Percentiles rank a stretch among this genome's conserved stretches.
Evolutionary conservation across 2,113 vertebrate species (phyloP).

Genomic region (Bujurquina vittata): DNA sequence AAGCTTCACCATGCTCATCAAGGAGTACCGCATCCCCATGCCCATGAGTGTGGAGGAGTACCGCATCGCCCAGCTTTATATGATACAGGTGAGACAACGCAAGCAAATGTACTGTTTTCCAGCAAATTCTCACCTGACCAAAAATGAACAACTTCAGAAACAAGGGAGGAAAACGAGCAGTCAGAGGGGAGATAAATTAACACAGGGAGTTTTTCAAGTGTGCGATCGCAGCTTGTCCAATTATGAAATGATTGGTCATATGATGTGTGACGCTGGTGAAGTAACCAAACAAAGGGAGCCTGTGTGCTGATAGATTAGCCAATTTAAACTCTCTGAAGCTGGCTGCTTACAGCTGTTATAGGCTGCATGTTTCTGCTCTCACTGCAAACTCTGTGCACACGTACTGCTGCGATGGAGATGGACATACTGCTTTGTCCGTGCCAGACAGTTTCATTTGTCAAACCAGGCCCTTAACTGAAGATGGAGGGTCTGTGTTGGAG

Average conservation of each 20-base stretch:
- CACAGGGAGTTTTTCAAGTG: neutral
- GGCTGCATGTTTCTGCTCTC: slow-evolving; percentile 26
- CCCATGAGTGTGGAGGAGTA: slow-evolving; percentile 98
- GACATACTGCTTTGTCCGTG: slow-evolving; percentile 1
- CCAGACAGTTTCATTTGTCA: slow-evolving; percentile 20
- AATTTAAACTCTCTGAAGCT: slow-evolving; percentile 51
- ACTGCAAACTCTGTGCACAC: neutral
- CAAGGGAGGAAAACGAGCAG: neutral
- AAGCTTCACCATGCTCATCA: slow-evolving; percentile 94
- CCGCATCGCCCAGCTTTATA: slow-evolving; percentile 97
- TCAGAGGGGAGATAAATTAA: neutral
- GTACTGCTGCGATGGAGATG: neutral
- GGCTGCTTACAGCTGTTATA: slow-evolving; percentile 29
- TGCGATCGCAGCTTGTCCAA: neutral
- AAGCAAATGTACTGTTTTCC: neutral
- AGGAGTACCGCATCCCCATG: slow-evolving; percentile 96
- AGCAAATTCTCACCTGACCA: neutral
- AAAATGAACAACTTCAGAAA: slow-evolving; percentile 2
- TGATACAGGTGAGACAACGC: slow-evolving; percentile 91
- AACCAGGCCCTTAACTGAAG: neutral
- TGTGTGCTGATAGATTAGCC: slow-evolving; percentile 67
- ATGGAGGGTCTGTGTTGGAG: slow-evolving; percentile 18
- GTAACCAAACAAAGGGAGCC: slow-evolving; percentile 55
- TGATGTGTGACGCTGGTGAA: slow-evolving; percentile 22
- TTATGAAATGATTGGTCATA: slow-evolving; percentile 60